Conservation (phyloP, 2,888 invertebrate genomes). For the Lasioglossum marginatum region DNA sequence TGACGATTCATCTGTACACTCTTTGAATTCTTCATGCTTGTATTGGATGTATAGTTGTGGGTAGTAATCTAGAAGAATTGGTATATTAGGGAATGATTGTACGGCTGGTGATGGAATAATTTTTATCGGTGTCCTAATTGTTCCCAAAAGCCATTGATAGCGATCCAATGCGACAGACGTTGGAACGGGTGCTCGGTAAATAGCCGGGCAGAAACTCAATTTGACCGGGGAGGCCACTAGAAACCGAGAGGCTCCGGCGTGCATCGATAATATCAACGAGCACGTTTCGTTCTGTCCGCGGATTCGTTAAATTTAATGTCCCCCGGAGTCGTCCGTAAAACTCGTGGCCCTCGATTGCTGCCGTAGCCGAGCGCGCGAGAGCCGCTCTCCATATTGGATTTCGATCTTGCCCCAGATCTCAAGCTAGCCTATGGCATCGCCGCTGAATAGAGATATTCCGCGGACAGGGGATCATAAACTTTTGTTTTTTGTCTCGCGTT, state of each 20-base stretch:
- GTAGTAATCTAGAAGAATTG: neutral
- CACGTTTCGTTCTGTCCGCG: conserved; percentile 41
- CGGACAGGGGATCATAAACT: conserved; percentile 51
- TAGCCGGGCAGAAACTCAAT: conserved; percentile 15
- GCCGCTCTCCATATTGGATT: conserved; percentile 58
- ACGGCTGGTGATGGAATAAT: neutral
- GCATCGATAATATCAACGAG: conserved; percentile 73
- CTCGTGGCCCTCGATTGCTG: conserved; percentile 48
- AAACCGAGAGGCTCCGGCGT: conserved; percentile 15
- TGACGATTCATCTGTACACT: neutral
- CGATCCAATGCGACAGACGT: conserved; percentile 9
- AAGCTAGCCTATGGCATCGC: conserved; percentile 31
- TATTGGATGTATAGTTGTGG: neutral
- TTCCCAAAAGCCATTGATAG: conserved; percentile 1
- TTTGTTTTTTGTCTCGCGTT: conserved; percentile 34
- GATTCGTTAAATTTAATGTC: conserved; percentile 76
- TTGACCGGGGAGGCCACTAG: conserved; percentile 15
- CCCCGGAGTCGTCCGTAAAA: conserved; percentile 69
- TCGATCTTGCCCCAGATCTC: conserved; percentile 60
- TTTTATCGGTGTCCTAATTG: conserved; percentile 6
- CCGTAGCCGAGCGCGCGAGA: conserved; percentile 19
- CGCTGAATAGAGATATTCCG: conserved; percentile 47
- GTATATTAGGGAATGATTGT: neutral
- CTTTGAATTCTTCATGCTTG: neutral
- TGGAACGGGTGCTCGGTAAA: conserved; percentile 17